phyloP scores from a whole-genome alignment of 2,797 vertebrate species.

The Borostomias antarcticus region DNA sequence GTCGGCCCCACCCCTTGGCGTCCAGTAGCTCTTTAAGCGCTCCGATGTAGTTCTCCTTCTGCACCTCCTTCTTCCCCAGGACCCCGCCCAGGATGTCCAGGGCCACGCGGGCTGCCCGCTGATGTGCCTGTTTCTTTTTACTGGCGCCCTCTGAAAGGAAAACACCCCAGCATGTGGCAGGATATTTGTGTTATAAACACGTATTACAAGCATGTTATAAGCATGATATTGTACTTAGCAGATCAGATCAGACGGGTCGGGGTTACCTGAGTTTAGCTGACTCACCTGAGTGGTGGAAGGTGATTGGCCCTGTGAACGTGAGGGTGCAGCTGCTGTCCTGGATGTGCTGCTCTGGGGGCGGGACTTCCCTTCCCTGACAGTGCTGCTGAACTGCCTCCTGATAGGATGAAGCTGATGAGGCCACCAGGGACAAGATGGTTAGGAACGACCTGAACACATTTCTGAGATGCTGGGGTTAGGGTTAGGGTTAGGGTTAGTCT shows the following conservation, averaged over 20 bases:
- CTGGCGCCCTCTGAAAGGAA: slow-evolving; percentile 33
- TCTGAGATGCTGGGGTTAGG: neutral
- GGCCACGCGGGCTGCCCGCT: slow-evolving; percentile 53
- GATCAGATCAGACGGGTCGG: neutral
- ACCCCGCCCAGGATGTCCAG: slow-evolving; percentile 40
- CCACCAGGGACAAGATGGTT: neutral
- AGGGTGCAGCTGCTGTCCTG: slow-evolving; percentile 36
- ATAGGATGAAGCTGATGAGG: slow-evolving; percentile 35
- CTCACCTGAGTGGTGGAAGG: slow-evolving; percentile 49
- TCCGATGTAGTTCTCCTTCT: slow-evolving; percentile 44
- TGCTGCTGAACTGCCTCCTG: slow-evolving; percentile 33
- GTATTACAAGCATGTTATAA: no score
- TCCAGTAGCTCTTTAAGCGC: slow-evolving; percentile 49
- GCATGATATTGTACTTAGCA: neutral
- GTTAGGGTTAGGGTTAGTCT: no score
- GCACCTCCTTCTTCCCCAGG: slow-evolving; percentile 9
- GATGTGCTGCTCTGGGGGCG: slow-evolving; percentile 16
- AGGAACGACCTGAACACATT: neutral
- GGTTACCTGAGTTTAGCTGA: no score
- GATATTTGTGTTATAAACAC: neutral
- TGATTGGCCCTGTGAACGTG: slow-evolving; percentile 33
- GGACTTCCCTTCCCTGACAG: slow-evolving; percentile 29
- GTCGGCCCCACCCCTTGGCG: slow-evolving; percentile 1
- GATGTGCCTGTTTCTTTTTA: slow-evolving; percentile 50
- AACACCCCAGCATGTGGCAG: neutral